Evolutionary conservation across 1,140 invertebrate genomes (phyloP).

Genomic region (Pseudomyrmex pallidus): DNA sequence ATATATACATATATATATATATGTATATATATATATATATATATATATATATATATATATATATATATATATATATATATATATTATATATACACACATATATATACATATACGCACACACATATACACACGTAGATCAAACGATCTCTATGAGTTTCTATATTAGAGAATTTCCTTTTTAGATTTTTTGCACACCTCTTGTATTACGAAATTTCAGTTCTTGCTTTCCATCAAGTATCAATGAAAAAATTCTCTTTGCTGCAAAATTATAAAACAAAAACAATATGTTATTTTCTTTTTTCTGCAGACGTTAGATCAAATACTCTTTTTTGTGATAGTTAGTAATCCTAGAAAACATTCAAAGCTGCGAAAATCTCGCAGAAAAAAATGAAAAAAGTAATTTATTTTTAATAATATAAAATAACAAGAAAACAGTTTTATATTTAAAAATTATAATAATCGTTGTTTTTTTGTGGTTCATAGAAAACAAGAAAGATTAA

Average conservation of each 20-base stretch:
- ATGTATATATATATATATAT: neutral
- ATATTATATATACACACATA: neutral
- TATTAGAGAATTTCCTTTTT: neutral
- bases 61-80: neutral
- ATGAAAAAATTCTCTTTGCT: slow-evolving; percentile 12
- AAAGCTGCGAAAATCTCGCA: neutral
- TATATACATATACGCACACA: neutral
- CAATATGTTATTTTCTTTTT: too few species aligned
- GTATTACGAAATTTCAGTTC: slow-evolving; percentile 28
- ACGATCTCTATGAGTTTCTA: neutral
- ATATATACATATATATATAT: neutral
- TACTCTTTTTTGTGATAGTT: neutral
- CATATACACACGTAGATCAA: neutral
- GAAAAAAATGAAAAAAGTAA: neutral
- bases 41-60: neutral
- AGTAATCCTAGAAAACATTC: slow-evolving; percentile 27
- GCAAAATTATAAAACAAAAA: too few species aligned
- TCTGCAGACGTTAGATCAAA: slow-evolving; percentile 11
- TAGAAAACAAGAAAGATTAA: too few species aligned
- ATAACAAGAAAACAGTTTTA: too few species aligned
- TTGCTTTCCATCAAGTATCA: neutral
- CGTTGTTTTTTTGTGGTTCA: too few species aligned
- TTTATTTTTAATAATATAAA: too few species aligned
- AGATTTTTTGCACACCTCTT: slow-evolving; percentile 1
- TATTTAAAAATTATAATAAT: too few species aligned